Evolutionary conservation across 2,113 vertebrate species (phyloP).

Genomic region (Calyptommatus sinebrachiatus): DNA sequence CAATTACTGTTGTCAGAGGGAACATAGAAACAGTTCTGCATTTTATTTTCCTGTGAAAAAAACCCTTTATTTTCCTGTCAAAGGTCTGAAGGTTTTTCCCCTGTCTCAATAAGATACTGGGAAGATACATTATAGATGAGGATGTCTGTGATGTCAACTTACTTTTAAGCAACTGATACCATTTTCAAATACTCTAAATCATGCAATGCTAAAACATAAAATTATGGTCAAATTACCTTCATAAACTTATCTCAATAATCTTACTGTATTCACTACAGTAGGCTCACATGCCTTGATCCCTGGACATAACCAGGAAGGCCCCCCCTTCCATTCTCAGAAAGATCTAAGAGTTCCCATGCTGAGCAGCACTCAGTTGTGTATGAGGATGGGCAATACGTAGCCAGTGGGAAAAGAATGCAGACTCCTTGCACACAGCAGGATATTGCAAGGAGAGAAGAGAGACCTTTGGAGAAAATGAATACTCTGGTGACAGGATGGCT

Average conservation of each 20-base stretch:
- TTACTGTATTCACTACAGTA: background rate
- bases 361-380: background rate
- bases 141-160: background rate
- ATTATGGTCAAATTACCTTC: background rate
- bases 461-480: background rate
- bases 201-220: background rate
- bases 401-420: background rate
- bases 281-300: background rate
- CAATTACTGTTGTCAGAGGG: conserved; percentile 47
- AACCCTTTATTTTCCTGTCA: conserved; percentile 54
- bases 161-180: background rate
- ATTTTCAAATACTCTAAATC: background rate
- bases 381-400: background rate
- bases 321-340: background rate
- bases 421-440: background rate
- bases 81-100: conserved; percentile 37
- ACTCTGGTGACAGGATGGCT: background rate
- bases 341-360: background rate
- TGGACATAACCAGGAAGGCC: background rate
- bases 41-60: conserved; percentile 46
- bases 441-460: background rate
- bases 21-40: conserved; percentile 38
- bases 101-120: conserved; percentile 6
- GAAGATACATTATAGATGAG: background rate
- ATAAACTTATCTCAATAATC: background rate